phyloP scores from a whole-genome alignment of 2,797 vertebrate genomes.

The Gephyroberyx darwinii region DNA sequence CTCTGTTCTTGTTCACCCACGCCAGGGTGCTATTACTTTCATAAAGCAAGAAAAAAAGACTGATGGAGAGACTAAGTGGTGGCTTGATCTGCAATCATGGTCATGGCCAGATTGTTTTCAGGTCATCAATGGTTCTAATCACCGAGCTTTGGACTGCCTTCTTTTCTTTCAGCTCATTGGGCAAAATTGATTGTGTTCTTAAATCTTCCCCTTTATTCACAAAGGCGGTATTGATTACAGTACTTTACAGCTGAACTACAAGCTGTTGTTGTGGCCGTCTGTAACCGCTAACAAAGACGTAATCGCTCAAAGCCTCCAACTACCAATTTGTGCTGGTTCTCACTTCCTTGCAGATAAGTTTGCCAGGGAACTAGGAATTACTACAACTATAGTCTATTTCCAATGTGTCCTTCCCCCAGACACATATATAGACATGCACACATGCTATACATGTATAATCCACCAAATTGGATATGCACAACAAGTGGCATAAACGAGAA shows the following conservation, averaged over 20 bases:
- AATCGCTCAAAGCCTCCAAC: constrained; percentile 76
- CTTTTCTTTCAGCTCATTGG: constrained; percentile 59
- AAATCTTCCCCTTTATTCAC: constrained; percentile 70
- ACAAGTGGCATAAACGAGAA: neutral
- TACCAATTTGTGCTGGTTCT: constrained; percentile 71
- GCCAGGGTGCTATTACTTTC: constrained; percentile 48
- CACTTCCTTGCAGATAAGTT: constrained; percentile 60
- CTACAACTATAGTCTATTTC: constrained; percentile 55
- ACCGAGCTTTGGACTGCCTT: constrained; percentile 46
- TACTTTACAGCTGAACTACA: constrained; percentile 65
- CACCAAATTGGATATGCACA: neutral
- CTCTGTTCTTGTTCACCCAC: constrained; percentile 49
- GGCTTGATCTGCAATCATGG: constrained; percentile 46
- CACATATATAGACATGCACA: constrained; percentile 2
- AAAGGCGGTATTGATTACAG: constrained; percentile 72
- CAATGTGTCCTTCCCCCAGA: constrained; percentile 19
- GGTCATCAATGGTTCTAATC: constrained; percentile 73
- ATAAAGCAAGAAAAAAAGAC: constrained; percentile 36
- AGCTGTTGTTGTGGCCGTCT: constrained; percentile 65
- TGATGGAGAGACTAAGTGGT: constrained; percentile 57
- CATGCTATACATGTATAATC: neutral
- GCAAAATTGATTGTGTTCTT: constrained; percentile 74
- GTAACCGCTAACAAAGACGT: constrained; percentile 73
- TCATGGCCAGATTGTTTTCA: constrained; percentile 71
- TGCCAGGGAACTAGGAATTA: constrained; percentile 62